A percentile compares a stretch with the other conserved stretches of the same genome.
Conservation (phyloP, 2,797 vertebrate species). For the Danio choprae region DNA sequence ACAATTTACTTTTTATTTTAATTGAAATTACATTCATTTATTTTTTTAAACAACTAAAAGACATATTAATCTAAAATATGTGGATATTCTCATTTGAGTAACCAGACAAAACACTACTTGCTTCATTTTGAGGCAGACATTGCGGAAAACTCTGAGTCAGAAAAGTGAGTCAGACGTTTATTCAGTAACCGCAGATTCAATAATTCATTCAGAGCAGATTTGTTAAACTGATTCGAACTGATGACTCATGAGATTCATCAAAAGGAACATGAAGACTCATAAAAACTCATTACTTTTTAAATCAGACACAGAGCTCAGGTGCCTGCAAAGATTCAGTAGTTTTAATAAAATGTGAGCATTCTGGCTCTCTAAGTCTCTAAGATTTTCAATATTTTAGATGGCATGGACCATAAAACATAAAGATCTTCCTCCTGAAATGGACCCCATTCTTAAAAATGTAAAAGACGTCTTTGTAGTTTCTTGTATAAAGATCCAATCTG, state of each 20-base stretch:
- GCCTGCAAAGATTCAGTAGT: neutral
- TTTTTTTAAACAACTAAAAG: neutral
- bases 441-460: no score
- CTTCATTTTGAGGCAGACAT: neutral
- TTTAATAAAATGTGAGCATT: neutral
- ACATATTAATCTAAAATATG: neutral
- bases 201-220: slow-evolving; percentile 1
- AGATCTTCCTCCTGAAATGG: no score
- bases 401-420: no score
- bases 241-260: neutral
- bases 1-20: neutral
- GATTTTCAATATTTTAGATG: no score
- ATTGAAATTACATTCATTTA: neutral
- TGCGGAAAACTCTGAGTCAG: neutral
- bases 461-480: no score
- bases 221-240: neutral
- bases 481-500: no score
- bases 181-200: neutral
- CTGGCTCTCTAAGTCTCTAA: neutral
- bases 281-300: neutral
- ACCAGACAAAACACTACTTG: neutral
- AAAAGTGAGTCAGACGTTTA: neutral
- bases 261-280: neutral
- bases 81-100: neutral
- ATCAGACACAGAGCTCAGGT: neutral